phyloP scores from a whole-genome alignment of 2,888 invertebrate genomes.

The Drosophila rubida region DNA sequence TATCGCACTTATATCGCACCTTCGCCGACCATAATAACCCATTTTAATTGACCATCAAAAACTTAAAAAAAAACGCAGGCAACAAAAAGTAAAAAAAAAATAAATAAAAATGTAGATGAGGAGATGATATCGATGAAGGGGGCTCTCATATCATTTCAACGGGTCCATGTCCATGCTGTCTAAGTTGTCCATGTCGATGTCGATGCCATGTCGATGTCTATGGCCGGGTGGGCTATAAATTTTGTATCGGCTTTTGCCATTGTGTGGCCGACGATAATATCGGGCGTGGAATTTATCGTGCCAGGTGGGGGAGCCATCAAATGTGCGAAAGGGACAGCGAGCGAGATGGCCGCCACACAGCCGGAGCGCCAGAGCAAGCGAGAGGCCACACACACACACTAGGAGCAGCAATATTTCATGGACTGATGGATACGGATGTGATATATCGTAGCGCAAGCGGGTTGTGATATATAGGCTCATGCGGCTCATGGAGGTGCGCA shows the following conservation, averaged over 20 bases:
- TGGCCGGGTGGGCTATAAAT: constrained; percentile 68
- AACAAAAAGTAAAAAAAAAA: constrained; percentile 19
- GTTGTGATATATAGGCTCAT: constrained; percentile 71
- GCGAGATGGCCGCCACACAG: not conserved
- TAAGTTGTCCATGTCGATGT: constrained; percentile 5
- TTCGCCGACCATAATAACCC: constrained; percentile 64
- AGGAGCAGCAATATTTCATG: constrained; percentile 71
- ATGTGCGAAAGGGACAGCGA: constrained; percentile 16
- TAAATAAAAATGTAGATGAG: constrained; percentile 30
- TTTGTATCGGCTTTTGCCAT: constrained; percentile 77
- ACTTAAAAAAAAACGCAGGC: constrained; percentile 25
- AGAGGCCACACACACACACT: constrained; percentile 1
- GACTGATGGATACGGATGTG: constrained; percentile 75
- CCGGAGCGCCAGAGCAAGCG: not conserved
- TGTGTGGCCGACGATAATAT: constrained; percentile 77
- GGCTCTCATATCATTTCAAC: constrained; percentile 66
- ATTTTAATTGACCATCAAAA: constrained; percentile 78
- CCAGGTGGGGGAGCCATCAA: constrained; percentile 65
- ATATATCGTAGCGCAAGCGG: constrained; percentile 61
- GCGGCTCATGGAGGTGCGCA: constrained; percentile 51
- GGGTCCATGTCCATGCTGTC: constrained; percentile 61
- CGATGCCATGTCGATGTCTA: constrained; percentile 16
- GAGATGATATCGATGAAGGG: constrained; percentile 19
- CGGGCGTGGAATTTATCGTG: constrained; percentile 74
- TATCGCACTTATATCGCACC: constrained; percentile 65